Evolutionary conservation across 2,888 invertebrate genomes (phyloP).

Genomic region (Drosophila limbata): DNA sequence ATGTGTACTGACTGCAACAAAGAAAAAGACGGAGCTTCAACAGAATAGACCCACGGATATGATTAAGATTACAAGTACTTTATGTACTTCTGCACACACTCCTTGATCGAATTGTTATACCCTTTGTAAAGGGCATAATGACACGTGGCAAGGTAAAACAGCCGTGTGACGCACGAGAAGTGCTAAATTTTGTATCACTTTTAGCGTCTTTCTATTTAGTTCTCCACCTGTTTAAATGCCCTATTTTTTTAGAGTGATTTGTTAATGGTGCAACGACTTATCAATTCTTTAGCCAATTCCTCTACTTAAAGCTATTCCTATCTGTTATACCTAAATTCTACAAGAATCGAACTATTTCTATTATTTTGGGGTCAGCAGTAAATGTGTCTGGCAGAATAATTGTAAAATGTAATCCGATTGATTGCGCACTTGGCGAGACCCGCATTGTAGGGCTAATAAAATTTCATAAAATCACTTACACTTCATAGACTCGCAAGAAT

Average conservation of each 20-base stretch:
- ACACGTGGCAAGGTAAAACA: not conserved
- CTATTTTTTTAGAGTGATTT: not conserved
- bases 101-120: not conserved
- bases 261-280: not conserved
- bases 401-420: not conserved
- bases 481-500: slow-evolving; percentile 50
- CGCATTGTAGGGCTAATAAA: slow-evolving; percentile 2
- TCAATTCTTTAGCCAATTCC: not conserved
- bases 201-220: slow-evolving; percentile 2
- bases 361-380: not conserved
- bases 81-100: not conserved
- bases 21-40: too few species aligned
- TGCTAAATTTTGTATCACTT: not conserved
- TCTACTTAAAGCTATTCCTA: not conserved
- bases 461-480: slow-evolving; percentile 37
- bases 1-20: too few species aligned
- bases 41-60: too few species aligned
- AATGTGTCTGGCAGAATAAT: not conserved
- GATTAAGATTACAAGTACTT: not conserved
- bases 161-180: not conserved
- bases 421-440: slow-evolving; percentile 24
- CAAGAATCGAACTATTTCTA: not conserved
- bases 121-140: not conserved
- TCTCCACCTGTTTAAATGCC: not conserved
- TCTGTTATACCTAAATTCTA: not conserved